Evolutionary conservation across 2,797 vertebrate genomes (phyloP).

Genomic region (Siniperca obscura): DNA sequence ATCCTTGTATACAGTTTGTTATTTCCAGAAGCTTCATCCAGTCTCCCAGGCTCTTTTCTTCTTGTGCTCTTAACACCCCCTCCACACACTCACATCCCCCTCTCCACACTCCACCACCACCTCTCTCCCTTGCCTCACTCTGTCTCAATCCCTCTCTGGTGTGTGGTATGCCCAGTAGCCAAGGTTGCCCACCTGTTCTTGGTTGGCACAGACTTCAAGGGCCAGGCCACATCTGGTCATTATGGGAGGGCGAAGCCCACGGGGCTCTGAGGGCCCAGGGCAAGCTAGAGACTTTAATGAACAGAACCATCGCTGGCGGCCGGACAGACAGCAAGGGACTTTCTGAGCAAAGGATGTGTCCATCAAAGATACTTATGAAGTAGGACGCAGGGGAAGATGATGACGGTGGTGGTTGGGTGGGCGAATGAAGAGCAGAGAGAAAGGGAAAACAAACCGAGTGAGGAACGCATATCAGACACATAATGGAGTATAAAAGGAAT

Average conservation of each 20-base stretch:
- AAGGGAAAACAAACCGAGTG: constrained; percentile 10
- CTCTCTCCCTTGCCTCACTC: constrained; percentile 39
- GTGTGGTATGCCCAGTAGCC: constrained; percentile 66
- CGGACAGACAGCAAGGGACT: constrained; percentile 65
- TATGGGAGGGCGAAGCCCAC: constrained; percentile 71
- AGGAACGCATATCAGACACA: constrained; percentile 2
- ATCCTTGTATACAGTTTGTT: constrained; percentile 1
- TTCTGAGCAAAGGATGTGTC: constrained; percentile 66
- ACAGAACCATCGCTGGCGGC: constrained; percentile 68
- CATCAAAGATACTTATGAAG: constrained; percentile 70
- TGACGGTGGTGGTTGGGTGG: constrained; percentile 20
- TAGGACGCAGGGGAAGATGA: constrained; percentile 36
- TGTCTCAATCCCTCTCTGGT: constrained; percentile 51
- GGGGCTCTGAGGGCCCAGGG: constrained; percentile 66
- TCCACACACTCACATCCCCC: not conserved
- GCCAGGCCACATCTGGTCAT: constrained; percentile 83
- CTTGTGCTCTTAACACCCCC: constrained; percentile 28
- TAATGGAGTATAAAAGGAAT: not conserved
- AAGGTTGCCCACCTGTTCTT: constrained; percentile 82
- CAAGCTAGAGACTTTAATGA: constrained; percentile 80
- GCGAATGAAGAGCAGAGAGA: constrained; percentile 18
- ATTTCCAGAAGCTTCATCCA: constrained; percentile 41
- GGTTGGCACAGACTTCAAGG: constrained; percentile 82
- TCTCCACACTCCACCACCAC: constrained; percentile 16
- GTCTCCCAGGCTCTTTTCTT: constrained; percentile 42